Evolutionary conservation across 2,888 invertebrate species (phyloP).

Genomic region (Oasisia sp.): DNA sequence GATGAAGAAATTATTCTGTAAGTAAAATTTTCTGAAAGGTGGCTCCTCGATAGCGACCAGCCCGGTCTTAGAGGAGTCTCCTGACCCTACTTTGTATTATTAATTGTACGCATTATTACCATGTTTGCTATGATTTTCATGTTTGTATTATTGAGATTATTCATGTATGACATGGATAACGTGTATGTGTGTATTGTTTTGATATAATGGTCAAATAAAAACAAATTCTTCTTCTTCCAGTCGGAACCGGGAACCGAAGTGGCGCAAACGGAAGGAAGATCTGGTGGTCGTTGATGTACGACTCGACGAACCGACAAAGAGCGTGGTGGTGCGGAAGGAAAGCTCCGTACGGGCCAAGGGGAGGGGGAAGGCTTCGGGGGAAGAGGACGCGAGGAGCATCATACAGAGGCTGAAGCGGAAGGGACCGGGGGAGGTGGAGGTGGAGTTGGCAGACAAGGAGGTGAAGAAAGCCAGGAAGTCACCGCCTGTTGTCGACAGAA

Average conservation of each 20-base stretch:
- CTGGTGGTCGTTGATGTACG: not conserved
- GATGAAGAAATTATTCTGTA: too few species aligned
- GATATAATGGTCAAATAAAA: too few species aligned
- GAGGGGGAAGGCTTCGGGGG: not conserved
- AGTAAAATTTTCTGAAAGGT: too few species aligned
- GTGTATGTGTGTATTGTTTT: too few species aligned
- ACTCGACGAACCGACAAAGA: not conserved
- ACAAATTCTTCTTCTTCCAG: too few species aligned
- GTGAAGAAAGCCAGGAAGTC: not conserved
- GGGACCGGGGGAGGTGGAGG: not conserved
- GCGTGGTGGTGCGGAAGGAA: not conserved
- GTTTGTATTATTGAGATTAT: too few species aligned
- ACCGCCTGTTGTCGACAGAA: not conserved
- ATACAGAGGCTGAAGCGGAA: constrained; percentile 9
- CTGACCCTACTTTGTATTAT: too few species aligned
- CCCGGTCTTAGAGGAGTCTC: too few species aligned
- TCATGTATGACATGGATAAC: too few species aligned
- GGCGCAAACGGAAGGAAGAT: not conserved
- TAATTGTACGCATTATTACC: too few species aligned
- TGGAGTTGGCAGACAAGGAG: not conserved
- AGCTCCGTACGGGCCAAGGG: not conserved
- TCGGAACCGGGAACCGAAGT: not conserved
- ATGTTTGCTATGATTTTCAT: too few species aligned
- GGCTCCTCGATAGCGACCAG: too few species aligned
- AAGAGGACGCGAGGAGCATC: not conserved